phyloP scores from a whole-genome alignment of 1,140 invertebrate species.

The Zelostemma sp. region DNA sequence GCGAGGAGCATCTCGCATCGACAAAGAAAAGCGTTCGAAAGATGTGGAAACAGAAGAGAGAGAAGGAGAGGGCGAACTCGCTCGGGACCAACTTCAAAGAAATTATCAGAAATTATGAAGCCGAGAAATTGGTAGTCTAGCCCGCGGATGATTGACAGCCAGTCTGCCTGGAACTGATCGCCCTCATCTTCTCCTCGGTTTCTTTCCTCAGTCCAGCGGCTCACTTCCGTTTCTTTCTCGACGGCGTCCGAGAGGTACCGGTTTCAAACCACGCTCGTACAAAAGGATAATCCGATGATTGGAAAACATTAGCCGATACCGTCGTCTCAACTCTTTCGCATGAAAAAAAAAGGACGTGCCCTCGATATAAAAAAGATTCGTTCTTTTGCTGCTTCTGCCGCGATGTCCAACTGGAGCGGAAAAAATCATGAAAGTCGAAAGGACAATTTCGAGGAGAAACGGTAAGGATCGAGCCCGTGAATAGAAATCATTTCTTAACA shows the following conservation, averaged over 20 bases:
- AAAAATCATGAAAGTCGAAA: no score
- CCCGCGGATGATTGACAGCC: constrained; percentile 68
- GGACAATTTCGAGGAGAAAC: no score
- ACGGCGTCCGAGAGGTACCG: constrained; percentile 14
- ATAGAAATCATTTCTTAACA: constrained; percentile 57
- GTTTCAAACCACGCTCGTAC: constrained; percentile 40
- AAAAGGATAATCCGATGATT: constrained; percentile 49
- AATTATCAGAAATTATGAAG: constrained; percentile 70
- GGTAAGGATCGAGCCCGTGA: constrained; percentile 17
- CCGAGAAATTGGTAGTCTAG: constrained; percentile 70
- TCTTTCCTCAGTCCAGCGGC: constrained; percentile 17
- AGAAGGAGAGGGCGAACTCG: constrained; percentile 45
- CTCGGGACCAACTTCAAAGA: constrained; percentile 57
- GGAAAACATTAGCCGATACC: constrained; percentile 43
- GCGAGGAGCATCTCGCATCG: constrained; percentile 2
- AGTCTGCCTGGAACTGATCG: constrained; percentile 56
- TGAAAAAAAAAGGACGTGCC: background rate
- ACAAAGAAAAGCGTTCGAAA: constrained; percentile 35
- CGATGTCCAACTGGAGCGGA: no score
- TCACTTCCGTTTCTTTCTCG: constrained; percentile 37
- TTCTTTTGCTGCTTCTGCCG: no score
- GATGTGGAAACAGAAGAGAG: constrained; percentile 41
- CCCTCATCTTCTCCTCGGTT: constrained; percentile 31
- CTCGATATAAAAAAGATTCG: background rate
- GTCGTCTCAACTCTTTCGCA: background rate